Evolutionary conservation across 2,797 vertebrate species (phyloP).

Genomic region (Lateolabrax maculatus): DNA sequence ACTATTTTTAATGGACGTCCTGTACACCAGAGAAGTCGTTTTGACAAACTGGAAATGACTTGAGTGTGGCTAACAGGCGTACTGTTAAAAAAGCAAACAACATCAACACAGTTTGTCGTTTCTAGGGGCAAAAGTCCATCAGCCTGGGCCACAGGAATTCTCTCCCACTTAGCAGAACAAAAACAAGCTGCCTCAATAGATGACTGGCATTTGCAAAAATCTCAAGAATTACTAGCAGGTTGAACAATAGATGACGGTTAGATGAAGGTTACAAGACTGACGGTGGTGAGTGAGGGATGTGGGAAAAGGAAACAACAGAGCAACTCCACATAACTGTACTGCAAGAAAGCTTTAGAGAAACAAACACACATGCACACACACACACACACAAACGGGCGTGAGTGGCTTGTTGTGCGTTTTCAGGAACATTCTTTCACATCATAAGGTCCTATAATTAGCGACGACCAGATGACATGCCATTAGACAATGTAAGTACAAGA

Average conservation of each 20-base stretch:
- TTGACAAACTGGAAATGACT: conserved; percentile 42
- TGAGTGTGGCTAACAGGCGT: conserved; percentile 21
- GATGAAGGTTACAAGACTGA: conserved; percentile 44
- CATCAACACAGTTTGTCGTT: conserved; percentile 25
- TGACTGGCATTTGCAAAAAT: conserved; percentile 57
- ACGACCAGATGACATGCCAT: conserved; percentile 17
- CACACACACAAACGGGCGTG: neutral
- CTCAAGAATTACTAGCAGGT: conserved; percentile 65
- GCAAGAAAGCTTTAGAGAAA: conserved; percentile 37
- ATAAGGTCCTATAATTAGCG: conserved; percentile 36
- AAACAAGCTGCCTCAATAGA: conserved; percentile 53
- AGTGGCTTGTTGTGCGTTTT: conserved; percentile 48
- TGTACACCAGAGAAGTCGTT: conserved; percentile 35
- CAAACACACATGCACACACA: conserved; percentile 25
- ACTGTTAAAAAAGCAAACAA: conserved; percentile 45
- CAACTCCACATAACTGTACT: conserved; percentile 35
- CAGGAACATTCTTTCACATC: conserved; percentile 58
- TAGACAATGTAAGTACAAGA: conserved; percentile 48
- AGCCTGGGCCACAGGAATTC: conserved; percentile 58
- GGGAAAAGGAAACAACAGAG: conserved; percentile 66
- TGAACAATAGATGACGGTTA: conserved; percentile 78
- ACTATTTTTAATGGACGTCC: conserved; percentile 4
- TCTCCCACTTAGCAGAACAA: conserved; percentile 61
- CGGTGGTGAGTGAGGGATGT: conserved; percentile 41
- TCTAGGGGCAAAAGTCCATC: conserved; percentile 58